Base-by-base conservation (phyloP, 2,113 vertebrate species). In the Atractosteus spatula region DNA sequence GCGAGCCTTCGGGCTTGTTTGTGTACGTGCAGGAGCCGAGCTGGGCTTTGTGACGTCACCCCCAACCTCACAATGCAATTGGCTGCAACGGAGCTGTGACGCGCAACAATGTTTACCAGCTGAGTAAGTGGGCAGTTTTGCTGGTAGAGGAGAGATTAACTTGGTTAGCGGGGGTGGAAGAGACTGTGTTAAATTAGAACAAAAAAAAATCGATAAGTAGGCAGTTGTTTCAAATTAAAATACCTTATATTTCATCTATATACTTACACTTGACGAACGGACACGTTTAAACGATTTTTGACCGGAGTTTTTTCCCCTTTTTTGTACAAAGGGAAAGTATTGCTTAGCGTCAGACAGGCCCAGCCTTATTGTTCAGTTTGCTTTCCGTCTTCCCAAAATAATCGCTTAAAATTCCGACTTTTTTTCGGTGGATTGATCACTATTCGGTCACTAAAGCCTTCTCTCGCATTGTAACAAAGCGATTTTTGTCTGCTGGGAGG, bases 81-180 rank as follows among this genome's bases (percentile, higher is more conserved):
- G 80, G 78, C 57, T 41, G 66, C 65, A 6, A 3, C 16, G 55
- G 59, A n/a, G 17, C 43, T 56, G 17, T 69, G 72, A 51, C 69
- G 61, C 71, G 56, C 47, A 29, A 14, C 68, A 76, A 74, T 83
- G 84, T 85, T 85, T 85, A 82, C 84, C 74, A 78, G 55, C 73
- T 70, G 78, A 76, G 69, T 44, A 68, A 72, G 62, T 16, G 59
- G 16, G 62, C 62, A 63, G 3, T 59, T 12, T 14, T 14, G 56
- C 56, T 4, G 3, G 47, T 59, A 59, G 7, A n/a, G n/a, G 11
- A 12, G 11, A 11, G n/a, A 13, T 4, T 7, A 59, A n/a, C 11
- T 59, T 59, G 56, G 8, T 59, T 12, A 29, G 29, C 29, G 29
- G 29, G 29, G 29, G 29, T 29, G 29, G 29, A 29, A 29, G 29